Base-by-base conservation (phyloP, 2,888 invertebrate species). In the Caenorhabditis plicata region DNA sequence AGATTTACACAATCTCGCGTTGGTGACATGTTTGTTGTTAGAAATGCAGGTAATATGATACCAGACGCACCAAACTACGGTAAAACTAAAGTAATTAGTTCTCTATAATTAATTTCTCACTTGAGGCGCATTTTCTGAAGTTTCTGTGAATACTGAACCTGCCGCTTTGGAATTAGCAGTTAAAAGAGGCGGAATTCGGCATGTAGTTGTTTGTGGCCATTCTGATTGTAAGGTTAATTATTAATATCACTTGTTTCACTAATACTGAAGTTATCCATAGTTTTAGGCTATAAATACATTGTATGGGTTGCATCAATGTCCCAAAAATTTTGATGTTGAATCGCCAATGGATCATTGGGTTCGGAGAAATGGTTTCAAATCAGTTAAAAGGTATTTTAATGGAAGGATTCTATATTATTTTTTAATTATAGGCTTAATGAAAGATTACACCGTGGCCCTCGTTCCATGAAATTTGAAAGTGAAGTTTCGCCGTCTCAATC, bases 11-110 rank as follows among this genome's bases (percentile, higher is more conserved):
- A 92, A 50, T 68, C 92, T 50, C 89, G 90, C 82, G 90, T 94
- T 69, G 95, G 95, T 41, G 94, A 95, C 82, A 92, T 94, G 91
- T 94, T 94, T 85, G 90, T 94, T 76, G 92, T 94, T 2, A 86
- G 94, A 83, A 95, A 95, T 85, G 93, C 94, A 39, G 95, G 93
- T 4, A 95, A 95, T 82, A 85, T 95, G 46, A 88, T 95, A 73
- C 94, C 95, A 0, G 90, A 92, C 82, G 89, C 91, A n/a, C 88
- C 89, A 78, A 88, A 90, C 81, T 91, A 92, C 81, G 85, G 87
- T 61, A 32, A 38, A 42, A 22, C n/a, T n/a, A 35, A 40, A 31
- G 53, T 39, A 45, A 26, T 25, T 20, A 15, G 23, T 43, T 31
- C 27, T 23, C 22, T 19, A 11, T 19, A 39, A 32, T 23, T 38